Evolutionary conservation across 2,797 vertebrate species (phyloP), one percentile per base, ranked within the genome.

Genomic region (Neostethus bicornis): DNA sequence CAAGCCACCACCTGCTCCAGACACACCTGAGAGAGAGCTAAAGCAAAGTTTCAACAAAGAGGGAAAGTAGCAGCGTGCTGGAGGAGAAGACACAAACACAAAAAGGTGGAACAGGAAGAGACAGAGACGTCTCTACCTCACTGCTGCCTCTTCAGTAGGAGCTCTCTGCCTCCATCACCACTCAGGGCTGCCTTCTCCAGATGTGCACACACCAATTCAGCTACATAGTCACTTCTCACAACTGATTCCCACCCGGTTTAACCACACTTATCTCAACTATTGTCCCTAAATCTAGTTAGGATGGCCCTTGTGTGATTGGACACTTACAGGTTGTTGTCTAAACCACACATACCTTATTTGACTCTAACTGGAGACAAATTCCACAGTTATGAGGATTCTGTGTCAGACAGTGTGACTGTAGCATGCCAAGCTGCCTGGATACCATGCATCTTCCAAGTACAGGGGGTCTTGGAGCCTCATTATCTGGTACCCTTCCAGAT

Each of bases 121-220:
- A 70, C 59, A 89, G 92, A 86, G 87, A 89, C 65, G 45, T 54
- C 54, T 70, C 86, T 92, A 47, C 90, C 90, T 72, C 88, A 92
- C 80, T 92, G 94, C 82, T 94, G 94, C 61, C 92, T 85, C 80
- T 73, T 83, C 54, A 72, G 78, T 64, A 38, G 73, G 62, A 83
- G 71, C 74, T 68, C 67, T 67, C 77, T 75, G 73, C 77, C 82
- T 77, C 84, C 75, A 83, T 54, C 57, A 49, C 66, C 75, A 80
- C 61, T 83, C 94, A 95, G 87, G 94, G 91, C 76, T 83, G 79
- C 83, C 79, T 81, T 78, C 91, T 93, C 58, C 90, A 90, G 56
- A 92, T 78, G 75, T 66, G 80, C 31, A n/a, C 65, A 37, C 79
- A 51, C 55, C 72, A 69, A 79, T 51, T 20, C 25, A 71, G 73